Evolutionary conservation across 2,888 invertebrate species (phyloP).

Genomic region (Pharmacophagus antenor): DNA sequence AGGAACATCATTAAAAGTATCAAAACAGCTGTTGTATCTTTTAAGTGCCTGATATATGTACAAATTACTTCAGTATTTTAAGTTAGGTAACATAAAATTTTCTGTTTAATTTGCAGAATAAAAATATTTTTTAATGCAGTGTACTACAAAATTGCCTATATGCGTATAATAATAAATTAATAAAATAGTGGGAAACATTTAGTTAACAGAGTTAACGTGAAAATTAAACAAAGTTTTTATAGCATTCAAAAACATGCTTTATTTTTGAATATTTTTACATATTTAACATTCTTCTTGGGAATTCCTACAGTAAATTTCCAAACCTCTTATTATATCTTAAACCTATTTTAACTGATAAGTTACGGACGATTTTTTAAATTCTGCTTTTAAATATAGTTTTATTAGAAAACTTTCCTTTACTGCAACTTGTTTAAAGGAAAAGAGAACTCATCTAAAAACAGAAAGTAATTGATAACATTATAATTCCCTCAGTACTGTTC

Average conservation of each 20-base stretch:
- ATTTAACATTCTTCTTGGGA: slow-evolving; percentile 66
- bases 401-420: slow-evolving; percentile 11
- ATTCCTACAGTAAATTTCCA: slow-evolving; percentile 71
- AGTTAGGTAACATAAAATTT: too few relatives aligned
- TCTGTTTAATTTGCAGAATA: too few relatives aligned
- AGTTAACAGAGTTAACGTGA: neutral
- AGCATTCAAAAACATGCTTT: slow-evolving; percentile 74
- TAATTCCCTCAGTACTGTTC: neutral
- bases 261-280: slow-evolving; percentile 62
- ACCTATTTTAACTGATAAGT: slow-evolving; percentile 58
- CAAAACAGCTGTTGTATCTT: too few relatives aligned
- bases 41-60: too few relatives aligned
- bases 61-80: too few relatives aligned
- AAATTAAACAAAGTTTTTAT: slow-evolving; percentile 40
- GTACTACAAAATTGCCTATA: too few relatives aligned
- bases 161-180: too few relatives aligned
- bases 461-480: neutral
- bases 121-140: too few relatives aligned
- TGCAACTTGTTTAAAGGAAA: slow-evolving; percentile 3
- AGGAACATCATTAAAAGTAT: too few relatives aligned
- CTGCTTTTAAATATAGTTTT: slow-evolving; percentile 17
- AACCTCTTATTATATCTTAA: slow-evolving; percentile 70
- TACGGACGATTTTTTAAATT: slow-evolving; percentile 67
- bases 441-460: neutral
- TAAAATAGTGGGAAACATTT: neutral